Conservation (phyloP, 2,797 vertebrate species). For the Catamblyrhynchus diadema region DNA sequence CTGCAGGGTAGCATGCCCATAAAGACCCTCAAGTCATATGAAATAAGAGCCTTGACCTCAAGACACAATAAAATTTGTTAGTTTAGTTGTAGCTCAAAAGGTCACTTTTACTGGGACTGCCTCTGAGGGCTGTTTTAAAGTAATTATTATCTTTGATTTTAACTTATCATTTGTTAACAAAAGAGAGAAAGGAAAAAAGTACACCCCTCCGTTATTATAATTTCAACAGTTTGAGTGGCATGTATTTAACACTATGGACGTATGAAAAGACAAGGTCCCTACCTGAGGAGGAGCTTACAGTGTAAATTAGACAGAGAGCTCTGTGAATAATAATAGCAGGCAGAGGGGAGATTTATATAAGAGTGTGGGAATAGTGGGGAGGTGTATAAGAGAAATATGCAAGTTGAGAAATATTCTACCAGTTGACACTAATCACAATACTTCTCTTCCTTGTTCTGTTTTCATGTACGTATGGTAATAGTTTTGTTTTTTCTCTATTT, state of each 20-base stretch:
- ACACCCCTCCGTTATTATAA: background rate
- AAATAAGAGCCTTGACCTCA: conserved; percentile 62
- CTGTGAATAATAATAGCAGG: conserved; percentile 12
- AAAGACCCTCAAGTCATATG: conserved; percentile 57
- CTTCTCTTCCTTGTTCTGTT: conserved; percentile 16
- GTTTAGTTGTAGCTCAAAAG: conserved; percentile 57
- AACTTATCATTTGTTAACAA: conserved; percentile 41
- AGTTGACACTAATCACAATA: conserved; percentile 20
- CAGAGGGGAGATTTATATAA: background rate
- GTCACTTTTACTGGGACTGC: conserved; percentile 53
- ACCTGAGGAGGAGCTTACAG: conserved; percentile 26
- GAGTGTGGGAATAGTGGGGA: background rate
- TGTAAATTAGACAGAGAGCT: conserved; percentile 34
- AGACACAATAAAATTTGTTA: conserved; percentile 47
- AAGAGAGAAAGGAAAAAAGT: background rate
- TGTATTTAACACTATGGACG: conserved; percentile 28
- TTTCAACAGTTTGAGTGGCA: conserved; percentile 45
- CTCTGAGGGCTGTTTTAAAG: conserved; percentile 53
- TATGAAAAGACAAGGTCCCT: conserved; percentile 16
- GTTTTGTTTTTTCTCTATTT: conserved; percentile 11
- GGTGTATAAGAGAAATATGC: background rate
- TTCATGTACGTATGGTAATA: background rate
- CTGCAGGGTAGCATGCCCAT: conserved; percentile 6
- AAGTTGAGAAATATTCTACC: background rate
- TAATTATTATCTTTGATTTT: conserved; percentile 63